A percentile compares a stretch with the other conserved stretches of the same genome.
Conservation (phyloP, 2,888 invertebrate genomes). For the Drosophila prolongata region DNA sequence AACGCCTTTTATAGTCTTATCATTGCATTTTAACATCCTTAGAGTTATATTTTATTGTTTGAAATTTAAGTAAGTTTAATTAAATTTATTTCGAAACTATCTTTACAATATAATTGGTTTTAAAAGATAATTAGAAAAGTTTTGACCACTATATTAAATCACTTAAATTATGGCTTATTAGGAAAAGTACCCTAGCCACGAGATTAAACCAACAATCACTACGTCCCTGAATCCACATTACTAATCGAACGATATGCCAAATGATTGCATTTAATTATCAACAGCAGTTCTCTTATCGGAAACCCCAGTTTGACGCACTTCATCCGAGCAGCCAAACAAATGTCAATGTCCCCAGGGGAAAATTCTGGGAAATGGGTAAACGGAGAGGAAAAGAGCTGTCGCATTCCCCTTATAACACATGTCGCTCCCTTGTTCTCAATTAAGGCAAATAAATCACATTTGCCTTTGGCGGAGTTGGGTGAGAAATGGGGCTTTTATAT, state of each 20-base stretch:
- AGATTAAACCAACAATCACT: too few relatives aligned
- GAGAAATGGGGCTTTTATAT: conserved; percentile 13
- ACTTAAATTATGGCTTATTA: too few relatives aligned
- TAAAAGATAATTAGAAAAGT: too few relatives aligned
- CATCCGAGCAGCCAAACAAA: conserved; percentile 36
- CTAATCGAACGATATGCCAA: conserved; percentile 33
- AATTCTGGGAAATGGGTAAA: conserved; percentile 6
- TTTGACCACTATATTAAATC: too few relatives aligned
- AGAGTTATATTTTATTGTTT: too few relatives aligned
- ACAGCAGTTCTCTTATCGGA: conserved; percentile 17
- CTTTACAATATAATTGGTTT: too few relatives aligned
- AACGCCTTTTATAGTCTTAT: too few relatives aligned
- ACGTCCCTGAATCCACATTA: not conserved
- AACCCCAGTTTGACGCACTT: conserved; percentile 32
- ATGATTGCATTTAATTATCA: conserved; percentile 68
- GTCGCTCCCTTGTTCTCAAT: conserved; percentile 45
- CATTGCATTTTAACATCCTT: too few relatives aligned
- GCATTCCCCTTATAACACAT: conserved; percentile 44
- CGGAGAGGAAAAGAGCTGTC: conserved; percentile 2
- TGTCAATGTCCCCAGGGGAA: conserved; percentile 39
- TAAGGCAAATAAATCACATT: conserved; percentile 49
- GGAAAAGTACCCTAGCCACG: too few relatives aligned
- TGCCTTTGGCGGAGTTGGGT: conserved; percentile 1
- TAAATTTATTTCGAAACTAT: too few relatives aligned
- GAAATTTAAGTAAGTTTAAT: too few relatives aligned